These are phyloP conservation scores for Bothrops jararaca DNA, from an alignment of 2,113 vertebrate genomes.

Conservation along the genomic window DNA sequence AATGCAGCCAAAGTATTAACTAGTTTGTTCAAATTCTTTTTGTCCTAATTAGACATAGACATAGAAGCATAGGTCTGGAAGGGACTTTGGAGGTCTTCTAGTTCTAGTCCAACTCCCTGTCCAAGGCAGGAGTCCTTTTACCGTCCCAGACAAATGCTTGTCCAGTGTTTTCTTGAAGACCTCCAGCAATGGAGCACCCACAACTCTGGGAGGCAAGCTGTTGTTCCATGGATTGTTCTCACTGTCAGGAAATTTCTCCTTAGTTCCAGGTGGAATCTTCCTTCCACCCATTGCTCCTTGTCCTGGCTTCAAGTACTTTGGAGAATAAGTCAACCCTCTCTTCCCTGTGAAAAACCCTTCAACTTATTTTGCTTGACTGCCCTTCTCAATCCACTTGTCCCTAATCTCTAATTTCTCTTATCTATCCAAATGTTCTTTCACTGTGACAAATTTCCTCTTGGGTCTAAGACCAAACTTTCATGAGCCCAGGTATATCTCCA, in stretches of 20 bases:
- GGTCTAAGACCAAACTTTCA: not conserved
- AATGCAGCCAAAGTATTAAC: not conserved
- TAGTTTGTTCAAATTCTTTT: not conserved
- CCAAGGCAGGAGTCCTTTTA: not conserved
- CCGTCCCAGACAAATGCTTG: not conserved
- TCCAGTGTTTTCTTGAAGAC: not conserved
- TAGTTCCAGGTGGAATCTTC: not conserved
- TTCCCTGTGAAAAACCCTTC: not conserved
- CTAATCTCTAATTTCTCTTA: not conserved
- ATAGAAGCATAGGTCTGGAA: not conserved
- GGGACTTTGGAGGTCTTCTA: not conserved
- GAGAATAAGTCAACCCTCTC: not conserved
- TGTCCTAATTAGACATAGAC: not conserved
- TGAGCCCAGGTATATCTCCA: not conserved
- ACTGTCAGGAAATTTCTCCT: not conserved
- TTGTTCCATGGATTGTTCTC: not conserved
- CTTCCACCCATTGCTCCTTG: not conserved
- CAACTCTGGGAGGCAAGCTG: not conserved
- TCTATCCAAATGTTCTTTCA: not conserved
- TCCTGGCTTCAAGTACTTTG: not conserved
- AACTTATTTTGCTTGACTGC: not conserved
- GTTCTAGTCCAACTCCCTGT: not conserved
- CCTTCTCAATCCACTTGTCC: not conserved
- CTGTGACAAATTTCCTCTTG: not conserved
- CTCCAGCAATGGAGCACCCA: not conserved